Conservation (phyloP, 2,113 vertebrate genomes). For the Alosa alosa region DNA sequence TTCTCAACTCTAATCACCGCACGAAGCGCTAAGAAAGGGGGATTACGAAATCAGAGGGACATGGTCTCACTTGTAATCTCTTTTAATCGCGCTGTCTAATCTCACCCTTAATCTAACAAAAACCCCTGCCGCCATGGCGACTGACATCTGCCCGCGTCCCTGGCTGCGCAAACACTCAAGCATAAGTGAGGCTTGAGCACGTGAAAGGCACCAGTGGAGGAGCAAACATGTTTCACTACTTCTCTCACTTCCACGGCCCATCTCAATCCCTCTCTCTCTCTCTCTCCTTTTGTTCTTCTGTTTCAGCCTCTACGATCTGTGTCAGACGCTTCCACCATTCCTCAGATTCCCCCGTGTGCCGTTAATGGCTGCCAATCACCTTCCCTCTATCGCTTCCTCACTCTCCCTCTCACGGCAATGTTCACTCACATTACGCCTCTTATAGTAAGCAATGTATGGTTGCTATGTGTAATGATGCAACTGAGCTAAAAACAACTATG, state of each 20-base stretch:
- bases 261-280: not conserved
- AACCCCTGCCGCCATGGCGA: slow-evolving; percentile 42
- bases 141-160: slow-evolving; percentile 27
- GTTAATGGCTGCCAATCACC: not conserved
- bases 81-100: slow-evolving; percentile 44
- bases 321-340: not conserved
- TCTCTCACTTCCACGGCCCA: not conserved
- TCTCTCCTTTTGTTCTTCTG: not conserved
- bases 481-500: slow-evolving; percentile 11
- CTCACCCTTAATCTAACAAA: slow-evolving; percentile 43
- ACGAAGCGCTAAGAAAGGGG: slow-evolving; percentile 26
- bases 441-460: not conserved
- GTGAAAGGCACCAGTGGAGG: not conserved
- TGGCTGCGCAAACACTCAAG: not conserved
- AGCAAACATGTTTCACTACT: not conserved
- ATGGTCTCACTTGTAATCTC: slow-evolving; percentile 46
- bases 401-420: not conserved
- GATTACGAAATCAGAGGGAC: slow-evolving; percentile 47
- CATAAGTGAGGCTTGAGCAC: not conserved
- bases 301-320: not conserved
- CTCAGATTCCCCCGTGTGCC: not conserved
- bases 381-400: not conserved
- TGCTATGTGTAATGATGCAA: not conserved
- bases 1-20: slow-evolving; percentile 45
- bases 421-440: not conserved